Conservation (phyloP, 2,888 invertebrate species). For the Eupithecia centaureata region DNA sequence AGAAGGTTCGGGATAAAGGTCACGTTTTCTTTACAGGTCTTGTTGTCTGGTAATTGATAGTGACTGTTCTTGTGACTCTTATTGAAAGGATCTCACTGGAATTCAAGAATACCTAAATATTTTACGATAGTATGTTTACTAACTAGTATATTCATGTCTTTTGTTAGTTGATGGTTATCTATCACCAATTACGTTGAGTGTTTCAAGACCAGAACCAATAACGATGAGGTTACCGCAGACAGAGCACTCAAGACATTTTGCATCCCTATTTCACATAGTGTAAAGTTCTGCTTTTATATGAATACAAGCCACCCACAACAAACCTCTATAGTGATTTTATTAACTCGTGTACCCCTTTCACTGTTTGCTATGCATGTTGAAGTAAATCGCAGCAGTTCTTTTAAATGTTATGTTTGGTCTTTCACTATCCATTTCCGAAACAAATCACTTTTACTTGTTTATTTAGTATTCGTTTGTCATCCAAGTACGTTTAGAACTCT, state of each 20-base stretch:
- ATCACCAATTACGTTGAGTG: neutral
- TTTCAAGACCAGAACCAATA: neutral
- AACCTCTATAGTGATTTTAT: slow-evolving; percentile 8
- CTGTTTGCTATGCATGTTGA: slow-evolving; percentile 11
- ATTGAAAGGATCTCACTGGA: neutral
- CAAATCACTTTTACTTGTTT: slow-evolving; percentile 31
- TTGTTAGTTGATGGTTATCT: neutral
- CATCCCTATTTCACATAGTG: neutral
- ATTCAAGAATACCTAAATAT: neutral
- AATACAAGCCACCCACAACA: slow-evolving; percentile 14
- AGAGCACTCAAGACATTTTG: too few species aligned
- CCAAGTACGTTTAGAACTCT: slow-evolving; percentile 20
- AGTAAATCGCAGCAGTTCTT: slow-evolving; percentile 5
- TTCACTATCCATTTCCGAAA: slow-evolving; percentile 27
- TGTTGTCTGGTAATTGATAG: slow-evolving; percentile 5
- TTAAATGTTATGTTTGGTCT: neutral
- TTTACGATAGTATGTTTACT: neutral
- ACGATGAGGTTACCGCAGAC: neutral
- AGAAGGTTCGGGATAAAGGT: slow-evolving; percentile 21
- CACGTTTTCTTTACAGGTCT: slow-evolving; percentile 22
- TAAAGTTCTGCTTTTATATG: neutral
- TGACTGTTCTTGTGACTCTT: neutral
- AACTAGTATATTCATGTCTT: neutral
- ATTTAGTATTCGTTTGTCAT: slow-evolving; percentile 29
- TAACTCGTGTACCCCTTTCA: slow-evolving; percentile 15